phyloP scores from a whole-genome alignment of 2,797 vertebrate species.

The Hipposideros larvatus region DNA sequence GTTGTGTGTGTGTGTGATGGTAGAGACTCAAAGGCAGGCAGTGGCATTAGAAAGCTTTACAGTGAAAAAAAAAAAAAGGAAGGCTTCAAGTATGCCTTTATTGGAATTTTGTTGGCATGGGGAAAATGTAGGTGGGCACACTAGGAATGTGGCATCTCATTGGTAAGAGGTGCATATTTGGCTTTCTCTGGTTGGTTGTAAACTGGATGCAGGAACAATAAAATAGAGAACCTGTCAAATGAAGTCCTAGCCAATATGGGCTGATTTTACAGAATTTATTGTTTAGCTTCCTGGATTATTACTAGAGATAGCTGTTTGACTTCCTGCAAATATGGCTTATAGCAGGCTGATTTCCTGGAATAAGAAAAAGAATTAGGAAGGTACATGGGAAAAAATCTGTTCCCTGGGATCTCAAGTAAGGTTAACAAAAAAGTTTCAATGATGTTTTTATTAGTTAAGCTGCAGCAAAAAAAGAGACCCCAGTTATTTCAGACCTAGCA shows the following conservation, averaged over 20 bases:
- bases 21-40: not conserved
- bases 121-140: not conserved
- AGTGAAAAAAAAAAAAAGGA: not conserved
- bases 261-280: not conserved
- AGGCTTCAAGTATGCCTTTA: not conserved
- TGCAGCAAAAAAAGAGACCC: not conserved
- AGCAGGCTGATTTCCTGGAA: not conserved
- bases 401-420: not conserved
- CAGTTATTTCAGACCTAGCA: not conserved
- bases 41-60: not conserved
- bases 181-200: not conserved
- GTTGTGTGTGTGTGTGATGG: too few species aligned
- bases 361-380: not conserved
- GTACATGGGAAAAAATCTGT: not conserved
- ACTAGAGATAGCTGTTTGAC: not conserved
- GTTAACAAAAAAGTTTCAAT: not conserved
- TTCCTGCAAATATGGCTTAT: not conserved
- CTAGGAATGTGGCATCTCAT: not conserved
- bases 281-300: not conserved
- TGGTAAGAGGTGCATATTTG: not conserved
- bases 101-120: not conserved
- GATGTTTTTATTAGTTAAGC: not conserved
- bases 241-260: not conserved
- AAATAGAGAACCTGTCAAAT: not conserved
- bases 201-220: not conserved